Evolutionary conservation across 2,113 vertebrate genomes (phyloP), one percentile per base, ranked within the genome.

Genomic region (Platichthys flesus): DNA sequence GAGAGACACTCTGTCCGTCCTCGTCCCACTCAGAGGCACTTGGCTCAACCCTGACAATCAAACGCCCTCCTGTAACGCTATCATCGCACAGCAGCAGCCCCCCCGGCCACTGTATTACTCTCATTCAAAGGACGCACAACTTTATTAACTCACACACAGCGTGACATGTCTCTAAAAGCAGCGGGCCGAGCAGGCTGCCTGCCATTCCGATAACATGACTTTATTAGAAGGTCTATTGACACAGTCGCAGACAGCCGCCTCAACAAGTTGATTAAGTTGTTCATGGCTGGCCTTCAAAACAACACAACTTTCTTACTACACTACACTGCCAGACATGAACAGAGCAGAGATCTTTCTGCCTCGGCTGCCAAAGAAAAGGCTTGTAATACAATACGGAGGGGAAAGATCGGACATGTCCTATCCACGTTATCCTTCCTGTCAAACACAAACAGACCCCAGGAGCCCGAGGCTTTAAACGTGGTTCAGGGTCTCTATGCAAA

Each of bases 91-190:
- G 74, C 80, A 70, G 60, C 78, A 20, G 2, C 35, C 74, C 66
- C 66, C 74, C 31, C 63, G 15, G 78, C 81, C 82, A 83, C 83
- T 81, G 84, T 68, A 85, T 74, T 76, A 71, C 74, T 73, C 57
- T 73, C 77, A 86, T 85, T 92, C 75, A 87, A 86, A 67, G 59
- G 56, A 84, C 76, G 61, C 72, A 84, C 78, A 87, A 88, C 90
- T 90, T 92, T 90, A 92, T 93, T 84, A 92, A 89, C 85, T 85
- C 70, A 6, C 78, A 84, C 79, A 69, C 89, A 88, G 89, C 84
- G 35, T 85, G 91, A 78, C 73, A 40, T 61, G 78, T 84, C 88
- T 90, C 83, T 31, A 47, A 77, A 76, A 90, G 82, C 89, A 89
- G 84, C 89, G 57, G 81, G 85, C 78, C 28, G 24, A 23, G 79